Evolutionary conservation across 1,140 invertebrate genomes (phyloP).

Genomic region (Acromyrmex echinatior): DNA sequence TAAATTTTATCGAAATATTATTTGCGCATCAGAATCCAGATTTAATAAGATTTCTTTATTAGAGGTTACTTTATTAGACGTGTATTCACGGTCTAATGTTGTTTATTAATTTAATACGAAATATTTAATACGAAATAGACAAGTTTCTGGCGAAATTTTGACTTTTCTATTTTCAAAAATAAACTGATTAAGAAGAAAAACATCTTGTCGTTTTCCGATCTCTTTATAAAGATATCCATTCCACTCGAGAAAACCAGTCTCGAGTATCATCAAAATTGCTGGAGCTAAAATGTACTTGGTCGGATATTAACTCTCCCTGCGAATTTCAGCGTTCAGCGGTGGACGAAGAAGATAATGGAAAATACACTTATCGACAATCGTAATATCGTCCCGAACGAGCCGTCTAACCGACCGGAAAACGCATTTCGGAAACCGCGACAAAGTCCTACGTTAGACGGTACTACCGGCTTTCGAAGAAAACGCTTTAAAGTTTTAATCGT

Average conservation of each 20-base stretch:
- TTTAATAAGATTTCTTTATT: no score
- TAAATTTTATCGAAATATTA: no score
- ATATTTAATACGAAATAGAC: background rate
- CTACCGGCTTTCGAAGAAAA: conserved; percentile 57
- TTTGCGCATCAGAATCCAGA: no score
- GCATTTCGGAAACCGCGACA: conserved; percentile 64
- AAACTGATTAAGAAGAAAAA: background rate
- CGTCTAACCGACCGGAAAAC: conserved; percentile 77
- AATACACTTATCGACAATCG: conserved; percentile 72
- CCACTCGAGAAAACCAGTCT: conserved; percentile 3
- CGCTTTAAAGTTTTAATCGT: conserved; percentile 77
- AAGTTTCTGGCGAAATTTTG: background rate
- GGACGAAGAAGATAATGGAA: conserved; percentile 37
- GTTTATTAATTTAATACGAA: background rate
- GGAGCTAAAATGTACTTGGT: conserved; percentile 28
- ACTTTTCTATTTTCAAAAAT: conserved; percentile 1
- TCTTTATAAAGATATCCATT: conserved; percentile 37
- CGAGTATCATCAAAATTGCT: conserved; percentile 31
- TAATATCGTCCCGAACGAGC: conserved; percentile 74
- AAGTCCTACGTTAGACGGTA: conserved; percentile 65
- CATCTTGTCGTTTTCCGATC: background rate
- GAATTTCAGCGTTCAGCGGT: conserved; percentile 21
- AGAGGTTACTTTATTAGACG: no score
- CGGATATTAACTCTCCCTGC: conserved; percentile 35
- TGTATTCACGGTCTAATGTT: background rate